These are phyloP conservation scores for Alosa sapidissima DNA, from an alignment of 2,797 vertebrate species.

Conservation along the genomic window DNA sequence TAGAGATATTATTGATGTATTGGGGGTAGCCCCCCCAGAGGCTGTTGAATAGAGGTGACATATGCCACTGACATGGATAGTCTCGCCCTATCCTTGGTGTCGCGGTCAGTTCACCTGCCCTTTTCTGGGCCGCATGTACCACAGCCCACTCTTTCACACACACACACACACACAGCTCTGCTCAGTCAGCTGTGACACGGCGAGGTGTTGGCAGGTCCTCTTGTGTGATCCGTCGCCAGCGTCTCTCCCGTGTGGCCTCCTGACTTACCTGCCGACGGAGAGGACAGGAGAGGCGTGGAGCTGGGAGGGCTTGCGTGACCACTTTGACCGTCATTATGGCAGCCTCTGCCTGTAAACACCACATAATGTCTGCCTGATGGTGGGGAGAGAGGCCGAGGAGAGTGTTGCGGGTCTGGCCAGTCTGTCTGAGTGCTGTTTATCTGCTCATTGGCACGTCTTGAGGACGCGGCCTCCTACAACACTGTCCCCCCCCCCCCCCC, in stretches of 20 bases:
- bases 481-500: neutral
- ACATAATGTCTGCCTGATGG: constrained; percentile 22
- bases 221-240: neutral
- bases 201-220: constrained; percentile 14
- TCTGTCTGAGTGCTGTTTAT: constrained; percentile 31
- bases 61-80: neutral
- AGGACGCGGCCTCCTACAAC: constrained; percentile 17
- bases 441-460: constrained; percentile 20
- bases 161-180: neutral
- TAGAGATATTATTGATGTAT: too few relatives aligned
- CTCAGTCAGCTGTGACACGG: neutral
- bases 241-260: constrained; percentile 26
- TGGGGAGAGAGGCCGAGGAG: constrained; percentile 28
- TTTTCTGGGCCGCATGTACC: neutral
- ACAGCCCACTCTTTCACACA: neutral
- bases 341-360: constrained; percentile 24
- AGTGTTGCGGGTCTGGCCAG: constrained; percentile 16
- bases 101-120: neutral
- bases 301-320: neutral
- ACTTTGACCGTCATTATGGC: constrained; percentile 28
- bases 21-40: neutral
- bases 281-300: neutral
- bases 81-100: neutral
- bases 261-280: constrained; percentile 26
- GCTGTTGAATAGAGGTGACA: neutral